Evolutionary conservation across 1,140 invertebrate species (phyloP).

Genomic region (Anthonomus grandis): DNA sequence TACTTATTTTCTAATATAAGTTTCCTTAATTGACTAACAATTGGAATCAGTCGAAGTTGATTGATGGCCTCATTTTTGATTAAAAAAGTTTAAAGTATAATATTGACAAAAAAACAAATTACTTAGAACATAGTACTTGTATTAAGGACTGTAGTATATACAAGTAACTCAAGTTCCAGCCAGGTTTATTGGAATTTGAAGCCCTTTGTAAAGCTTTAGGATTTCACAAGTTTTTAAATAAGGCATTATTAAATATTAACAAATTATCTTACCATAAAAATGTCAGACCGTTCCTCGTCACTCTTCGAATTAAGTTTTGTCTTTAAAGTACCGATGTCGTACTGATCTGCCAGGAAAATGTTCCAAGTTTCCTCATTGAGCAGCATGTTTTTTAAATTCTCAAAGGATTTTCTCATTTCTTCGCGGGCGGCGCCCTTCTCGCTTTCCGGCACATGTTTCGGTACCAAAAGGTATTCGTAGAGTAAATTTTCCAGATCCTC

Average conservation of each 20-base stretch:
- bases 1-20: too few species aligned
- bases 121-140: too few species aligned
- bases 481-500: constrained; percentile 14
- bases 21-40: too few species aligned
- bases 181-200: too few species aligned
- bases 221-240: too few species aligned
- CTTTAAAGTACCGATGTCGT: constrained; percentile 22
- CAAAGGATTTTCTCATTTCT: constrained; percentile 6
- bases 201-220: too few species aligned
- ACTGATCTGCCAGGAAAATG: constrained; percentile 26
- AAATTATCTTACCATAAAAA: constrained; percentile 27
- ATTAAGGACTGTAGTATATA: too few species aligned
- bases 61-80: too few species aligned
- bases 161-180: too few species aligned
- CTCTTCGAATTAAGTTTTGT: constrained; percentile 21
- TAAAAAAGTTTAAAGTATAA: too few species aligned
- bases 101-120: too few species aligned
- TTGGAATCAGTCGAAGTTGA: too few species aligned
- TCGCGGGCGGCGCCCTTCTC: constrained; percentile 12
- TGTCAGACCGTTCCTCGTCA: constrained; percentile 24
- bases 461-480: constrained; percentile 21
- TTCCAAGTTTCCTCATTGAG: constrained; percentile 28
- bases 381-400: constrained; percentile 16
- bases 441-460: constrained; percentile 8
- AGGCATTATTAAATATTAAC: not conserved